Base-by-base conservation (phyloP, 1,140 invertebrate species). In the Drosophila paulistorum region DNA sequence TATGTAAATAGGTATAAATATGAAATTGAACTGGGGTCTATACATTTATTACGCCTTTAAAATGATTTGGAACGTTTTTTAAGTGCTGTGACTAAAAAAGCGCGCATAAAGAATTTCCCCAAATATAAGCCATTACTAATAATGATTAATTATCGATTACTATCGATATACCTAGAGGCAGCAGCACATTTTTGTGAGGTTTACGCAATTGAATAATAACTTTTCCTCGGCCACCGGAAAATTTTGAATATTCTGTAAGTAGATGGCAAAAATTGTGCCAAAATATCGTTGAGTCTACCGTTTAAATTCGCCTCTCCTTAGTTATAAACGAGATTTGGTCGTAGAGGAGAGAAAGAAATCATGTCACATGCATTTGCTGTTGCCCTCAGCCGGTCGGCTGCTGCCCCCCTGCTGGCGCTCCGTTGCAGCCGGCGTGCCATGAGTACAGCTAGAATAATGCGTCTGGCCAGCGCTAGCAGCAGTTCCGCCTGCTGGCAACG, bases 351-450 rank as follows among this genome's bases (percentile, higher is more conserved):
- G 30, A 48, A 37, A 55, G 48, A n/a, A 73, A 84, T 54, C 17
- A 89, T 89, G 80, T 89, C 84, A 48, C 77, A 77, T 70, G 84
- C 83, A 84, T 77, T 89, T 74, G 83, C 77, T 48, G 77, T 66
- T 62, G 79, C 77, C 37, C 73, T 87, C 45, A 71, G 77, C 55
- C 80, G 85, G 62, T 78, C 68, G 14, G 71, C 73, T 45, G 68
- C 75, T 20, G 71, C 73, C 51, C 65, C 75, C 48, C 57, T 76
- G 35, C 35, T 79, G 68, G 80, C 71, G 41, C 30, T 83, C 14
- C 84, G 80, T 9, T 79, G 80, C 71, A 84, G 68, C 67, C 77
- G 85, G 60, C 77, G 84, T 37, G 37, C 74, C n/a, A 64, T 87
- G 61, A 81, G 77, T 69, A 74, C 84, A 6, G 57, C 74, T 1